phyloP scores from a whole-genome alignment of 2,797 vertebrate species.

The Dromococcyx pavoninus region DNA sequence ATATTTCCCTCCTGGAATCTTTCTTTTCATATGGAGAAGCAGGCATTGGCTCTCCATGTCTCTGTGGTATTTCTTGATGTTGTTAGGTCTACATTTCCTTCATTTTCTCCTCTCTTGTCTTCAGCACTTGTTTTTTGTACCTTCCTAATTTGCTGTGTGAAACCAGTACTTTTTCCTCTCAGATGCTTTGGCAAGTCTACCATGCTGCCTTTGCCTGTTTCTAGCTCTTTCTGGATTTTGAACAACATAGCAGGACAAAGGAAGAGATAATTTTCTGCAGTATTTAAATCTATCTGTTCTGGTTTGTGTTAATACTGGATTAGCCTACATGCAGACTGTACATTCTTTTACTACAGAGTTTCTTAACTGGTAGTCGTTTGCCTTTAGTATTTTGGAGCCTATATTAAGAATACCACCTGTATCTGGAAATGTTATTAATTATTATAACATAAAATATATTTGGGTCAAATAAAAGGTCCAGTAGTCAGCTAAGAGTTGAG shows the following conservation, averaged over 20 bases:
- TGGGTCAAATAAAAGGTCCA: neutral
- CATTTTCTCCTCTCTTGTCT: neutral
- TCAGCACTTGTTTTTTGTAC: neutral
- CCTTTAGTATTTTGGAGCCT: neutral
- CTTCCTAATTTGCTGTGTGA: neutral
- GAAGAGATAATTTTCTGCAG: neutral
- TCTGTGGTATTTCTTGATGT: neutral
- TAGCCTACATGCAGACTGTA: rapidly evolving
- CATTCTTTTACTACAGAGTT: neutral
- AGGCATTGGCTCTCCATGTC: neutral
- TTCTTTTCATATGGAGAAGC: neutral
- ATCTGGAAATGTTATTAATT: neutral
- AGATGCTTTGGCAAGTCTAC: neutral
- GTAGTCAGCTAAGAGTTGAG: neutral
- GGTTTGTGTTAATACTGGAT: neutral
- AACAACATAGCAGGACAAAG: neutral
- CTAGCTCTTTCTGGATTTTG: neutral
- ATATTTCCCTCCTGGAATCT: neutral
- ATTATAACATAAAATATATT: neutral
- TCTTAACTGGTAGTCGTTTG: neutral
- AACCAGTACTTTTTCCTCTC: neutral
- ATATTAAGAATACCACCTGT: neutral
- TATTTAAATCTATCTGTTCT: neutral
- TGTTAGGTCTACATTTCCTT: neutral
- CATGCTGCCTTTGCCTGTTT: rapidly evolving